Conservation (phyloP, 1,140 invertebrate species). For the Leptoteleia sp. region DNA sequence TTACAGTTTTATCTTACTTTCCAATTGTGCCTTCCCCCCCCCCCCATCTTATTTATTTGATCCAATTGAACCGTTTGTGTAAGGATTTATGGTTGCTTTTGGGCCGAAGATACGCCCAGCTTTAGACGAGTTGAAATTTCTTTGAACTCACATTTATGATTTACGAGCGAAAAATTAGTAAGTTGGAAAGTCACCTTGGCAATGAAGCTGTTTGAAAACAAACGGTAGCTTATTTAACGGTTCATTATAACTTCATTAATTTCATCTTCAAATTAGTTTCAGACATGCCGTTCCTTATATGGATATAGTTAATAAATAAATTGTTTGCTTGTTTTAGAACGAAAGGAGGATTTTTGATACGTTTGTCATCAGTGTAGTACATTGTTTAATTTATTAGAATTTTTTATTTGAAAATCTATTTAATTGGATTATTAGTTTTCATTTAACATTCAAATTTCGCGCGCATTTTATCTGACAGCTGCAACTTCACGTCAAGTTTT, state of each 20-base stretch:
- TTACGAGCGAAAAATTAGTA: slow-evolving; percentile 17
- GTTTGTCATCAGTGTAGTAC: too few relatives aligned
- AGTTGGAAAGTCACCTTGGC: background rate
- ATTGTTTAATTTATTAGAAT: too few relatives aligned
- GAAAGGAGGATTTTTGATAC: too few relatives aligned
- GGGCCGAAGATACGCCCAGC: slow-evolving; percentile 1
- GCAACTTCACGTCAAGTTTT: too few relatives aligned
- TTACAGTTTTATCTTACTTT: slow-evolving; percentile 10
- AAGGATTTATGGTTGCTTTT: slow-evolving; percentile 13
- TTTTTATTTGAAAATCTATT: too few relatives aligned
- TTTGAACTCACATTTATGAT: background rate
- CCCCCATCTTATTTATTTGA: background rate
- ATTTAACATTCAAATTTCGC: too few relatives aligned
- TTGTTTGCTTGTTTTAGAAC: too few relatives aligned
- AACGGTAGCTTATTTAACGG: background rate
- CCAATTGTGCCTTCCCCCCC: background rate
- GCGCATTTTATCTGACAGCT: too few relatives aligned
- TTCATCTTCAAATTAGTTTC: too few relatives aligned
- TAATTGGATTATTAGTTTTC: too few relatives aligned
- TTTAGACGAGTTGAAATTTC: slow-evolving; percentile 9
- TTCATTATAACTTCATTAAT: background rate
- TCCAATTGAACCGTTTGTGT: background rate
- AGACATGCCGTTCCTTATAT: too few relatives aligned
- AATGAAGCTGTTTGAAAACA: background rate
- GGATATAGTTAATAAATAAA: too few relatives aligned